Base-by-base conservation (phyloP, 1,140 invertebrate genomes). In the Anastrepha obliqua region DNA sequence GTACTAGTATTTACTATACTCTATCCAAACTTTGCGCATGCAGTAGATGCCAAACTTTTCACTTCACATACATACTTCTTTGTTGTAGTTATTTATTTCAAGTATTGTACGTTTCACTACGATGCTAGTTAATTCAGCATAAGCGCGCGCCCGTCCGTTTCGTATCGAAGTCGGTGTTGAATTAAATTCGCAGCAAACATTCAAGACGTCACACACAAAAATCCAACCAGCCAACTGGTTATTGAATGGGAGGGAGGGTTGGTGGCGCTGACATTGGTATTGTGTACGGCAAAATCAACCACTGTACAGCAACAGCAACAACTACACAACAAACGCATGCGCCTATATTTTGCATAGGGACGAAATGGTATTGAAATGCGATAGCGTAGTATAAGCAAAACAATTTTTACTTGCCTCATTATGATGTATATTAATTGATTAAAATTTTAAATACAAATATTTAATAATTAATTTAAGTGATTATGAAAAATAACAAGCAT, bases 251-350 rank as follows among this genome's bases (percentile, higher is more conserved):
- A 4, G 67, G 13, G 17, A 13, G 67, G 67, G 15, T 47, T 74
- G 13, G 39, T 74, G 42, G 44, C n/a, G 29, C 29, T 81, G 47
- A 11, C 9, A 17, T 81, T 20, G 51, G 51, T 81, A 7, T 11
- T 15, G 15, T 74, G 44, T 55, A n/a, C 55, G 74, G 74, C n/a
- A 81, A 58, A 81, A 81, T 81, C 74, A 81, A 81, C 74, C 74
- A 81, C 74, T 81, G 44, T 81, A 55, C 74, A 67, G 51, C 47
- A 81, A 81, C 8, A 81, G 51, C 74, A 81, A 81, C 74, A 81
- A 81, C 74, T 20, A 81, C 74, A 81, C 74, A 81, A 81, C 74
- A 81, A 81, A 81, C 74, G 74, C 74, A 81, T 81, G 74, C 74
- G 74, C 74, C 55, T 29, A 13, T n/a, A 11, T 20, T 55, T 55